Conservation (phyloP, 2,113 vertebrate species). For the Cacatua alba region DNA sequence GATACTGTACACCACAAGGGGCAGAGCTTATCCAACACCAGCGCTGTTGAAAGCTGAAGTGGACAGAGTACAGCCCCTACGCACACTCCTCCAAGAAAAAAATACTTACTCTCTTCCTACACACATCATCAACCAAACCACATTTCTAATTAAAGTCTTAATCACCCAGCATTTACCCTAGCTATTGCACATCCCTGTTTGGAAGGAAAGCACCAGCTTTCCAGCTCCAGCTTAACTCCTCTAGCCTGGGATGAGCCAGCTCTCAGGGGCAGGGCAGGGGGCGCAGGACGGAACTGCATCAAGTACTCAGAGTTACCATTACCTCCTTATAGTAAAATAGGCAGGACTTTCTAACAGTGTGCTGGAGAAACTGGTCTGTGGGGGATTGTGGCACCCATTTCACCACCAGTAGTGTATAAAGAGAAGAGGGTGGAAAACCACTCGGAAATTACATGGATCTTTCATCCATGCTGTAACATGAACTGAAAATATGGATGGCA, state of each 20-base stretch:
- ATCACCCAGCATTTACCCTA: not conserved
- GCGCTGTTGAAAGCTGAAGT: not conserved
- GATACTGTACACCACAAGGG: not conserved
- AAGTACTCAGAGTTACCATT: not conserved
- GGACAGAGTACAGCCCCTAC: not conserved
- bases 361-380: not conserved
- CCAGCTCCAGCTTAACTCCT: not conserved
- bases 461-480: not conserved
- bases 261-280: fast-evolving
- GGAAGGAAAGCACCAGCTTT: not conserved
- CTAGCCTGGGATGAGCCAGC: not conserved
- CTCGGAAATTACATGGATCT: not conserved
- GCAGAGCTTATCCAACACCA: not conserved
- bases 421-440: not conserved
- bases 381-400: not conserved
- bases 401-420: not conserved
- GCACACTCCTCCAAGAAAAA: not conserved
- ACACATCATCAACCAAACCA: not conserved
- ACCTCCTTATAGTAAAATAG: not conserved
- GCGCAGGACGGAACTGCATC: fast-evolving
- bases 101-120: not conserved
- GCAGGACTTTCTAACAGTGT: not conserved
- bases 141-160: not conserved
- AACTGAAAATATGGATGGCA: not conserved
- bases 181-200: not conserved